These are phyloP conservation scores for Ypsolopha sequella DNA, from an alignment of 2,888 invertebrate genomes.

Conservation along the genomic window DNA sequence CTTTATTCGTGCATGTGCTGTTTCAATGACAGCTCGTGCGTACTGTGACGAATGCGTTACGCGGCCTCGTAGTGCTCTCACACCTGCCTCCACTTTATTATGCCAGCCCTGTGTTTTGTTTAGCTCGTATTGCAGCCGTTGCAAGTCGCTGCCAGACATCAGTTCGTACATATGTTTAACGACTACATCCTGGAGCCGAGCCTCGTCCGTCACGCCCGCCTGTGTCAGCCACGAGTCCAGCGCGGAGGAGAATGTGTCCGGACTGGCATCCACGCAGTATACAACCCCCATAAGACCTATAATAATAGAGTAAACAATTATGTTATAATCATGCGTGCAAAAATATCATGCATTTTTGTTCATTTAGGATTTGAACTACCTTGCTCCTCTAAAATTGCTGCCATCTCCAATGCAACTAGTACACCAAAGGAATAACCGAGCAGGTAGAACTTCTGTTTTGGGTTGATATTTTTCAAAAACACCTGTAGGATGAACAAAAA, in stretches of 20 bases:
- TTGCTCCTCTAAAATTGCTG: constrained; percentile 8
- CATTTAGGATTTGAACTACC: constrained; percentile 1
- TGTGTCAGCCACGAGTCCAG: constrained; percentile 18
- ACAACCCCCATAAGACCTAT: constrained; percentile 30
- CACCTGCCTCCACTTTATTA: constrained; percentile 19
- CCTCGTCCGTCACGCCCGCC: constrained; percentile 18
- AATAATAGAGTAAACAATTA: constrained; percentile 9
- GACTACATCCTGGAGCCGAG: constrained; percentile 22
- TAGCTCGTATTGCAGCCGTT: constrained; percentile 15
- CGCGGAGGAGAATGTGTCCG: constrained; percentile 26
- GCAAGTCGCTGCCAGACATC: constrained; percentile 15
- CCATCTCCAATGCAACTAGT: constrained; percentile 10
- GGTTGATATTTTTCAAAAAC: constrained; percentile 5
- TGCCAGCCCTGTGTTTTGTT: constrained; percentile 16
- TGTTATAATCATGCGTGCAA: not conserved
- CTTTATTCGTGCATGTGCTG: constrained; percentile 22
- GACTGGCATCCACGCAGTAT: constrained; percentile 36
- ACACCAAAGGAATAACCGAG: constrained; percentile 11
- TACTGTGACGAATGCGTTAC: constrained; percentile 23
- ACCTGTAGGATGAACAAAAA: not conserved
- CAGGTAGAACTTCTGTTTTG: constrained; percentile 9
- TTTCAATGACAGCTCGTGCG: constrained; percentile 18
- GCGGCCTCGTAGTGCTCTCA: constrained; percentile 14
- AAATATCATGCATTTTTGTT: not conserved
- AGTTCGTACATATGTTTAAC: constrained; percentile 21